Conservation (phyloP, 1,140 invertebrate species). For the Eulimnadia texana region DNA sequence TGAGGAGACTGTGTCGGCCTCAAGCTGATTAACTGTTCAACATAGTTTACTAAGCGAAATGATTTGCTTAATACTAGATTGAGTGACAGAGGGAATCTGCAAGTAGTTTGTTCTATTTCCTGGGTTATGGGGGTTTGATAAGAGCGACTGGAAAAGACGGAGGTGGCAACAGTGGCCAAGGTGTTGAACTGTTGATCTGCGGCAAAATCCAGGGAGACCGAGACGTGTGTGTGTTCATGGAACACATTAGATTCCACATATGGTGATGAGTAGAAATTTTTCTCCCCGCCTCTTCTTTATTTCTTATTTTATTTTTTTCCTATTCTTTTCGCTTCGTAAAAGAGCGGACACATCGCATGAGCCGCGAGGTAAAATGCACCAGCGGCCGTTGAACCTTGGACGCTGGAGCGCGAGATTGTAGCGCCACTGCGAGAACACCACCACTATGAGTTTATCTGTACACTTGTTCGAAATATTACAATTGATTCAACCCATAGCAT, state of each 20-base stretch:
- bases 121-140: background rate
- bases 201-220: background rate
- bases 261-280: background rate
- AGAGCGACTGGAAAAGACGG: background rate
- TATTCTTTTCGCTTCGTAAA: background rate
- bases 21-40: too few species aligned
- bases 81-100: too few species aligned
- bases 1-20: too few species aligned
- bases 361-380: background rate
- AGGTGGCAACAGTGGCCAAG: too few species aligned
- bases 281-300: background rate
- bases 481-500: too few species aligned
- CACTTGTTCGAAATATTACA: too few species aligned
- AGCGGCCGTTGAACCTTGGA: background rate
- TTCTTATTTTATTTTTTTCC: background rate
- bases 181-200: background rate
- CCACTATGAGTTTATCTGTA: too few species aligned
- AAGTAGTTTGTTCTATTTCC: background rate
- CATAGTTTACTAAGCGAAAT: too few species aligned
- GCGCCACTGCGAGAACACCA: too few species aligned
- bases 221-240: background rate
- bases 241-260: background rate
- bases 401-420: background rate
- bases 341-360: background rate
- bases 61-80: too few species aligned